Percentiles rank a stretch among this genome's conserved stretches.
Evolutionary conservation across 2,113 vertebrate genomes (phyloP).

Genomic region (Oophaga pumilio): DNA sequence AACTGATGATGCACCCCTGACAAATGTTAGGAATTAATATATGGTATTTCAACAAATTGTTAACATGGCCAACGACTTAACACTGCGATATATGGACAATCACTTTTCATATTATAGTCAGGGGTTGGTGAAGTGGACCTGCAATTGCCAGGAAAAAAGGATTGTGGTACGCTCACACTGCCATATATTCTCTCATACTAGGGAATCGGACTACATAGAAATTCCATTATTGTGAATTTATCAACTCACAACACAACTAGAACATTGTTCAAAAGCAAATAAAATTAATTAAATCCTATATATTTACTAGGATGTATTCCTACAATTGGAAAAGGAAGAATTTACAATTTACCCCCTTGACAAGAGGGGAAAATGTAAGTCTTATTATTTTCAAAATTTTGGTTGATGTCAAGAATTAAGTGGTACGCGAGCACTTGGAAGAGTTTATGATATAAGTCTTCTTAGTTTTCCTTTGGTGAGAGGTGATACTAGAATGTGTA

Average conservation of each 20-base stretch:
- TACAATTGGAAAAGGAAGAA: not conserved
- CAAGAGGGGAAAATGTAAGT: not conserved
- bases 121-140: too few relatives aligned
- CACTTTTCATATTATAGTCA: too few relatives aligned
- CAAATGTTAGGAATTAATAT: not conserved
- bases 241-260: too few relatives aligned
- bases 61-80: too few relatives aligned
- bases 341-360: not conserved
- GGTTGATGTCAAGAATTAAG: not conserved
- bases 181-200: too few relatives aligned
- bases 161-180: too few relatives aligned
- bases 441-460: not conserved
- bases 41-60: not conserved
- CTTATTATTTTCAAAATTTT: not conserved
- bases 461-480: constrained; percentile 5
- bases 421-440: not conserved
- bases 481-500: not conserved
- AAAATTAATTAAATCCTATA: not conserved
- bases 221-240: too few relatives aligned
- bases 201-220: too few relatives aligned
- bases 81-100: too few relatives aligned
- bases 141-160: too few relatives aligned
- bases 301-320: not conserved
- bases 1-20: not conserved
- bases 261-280: not conserved